Conservation (phyloP, 2,888 invertebrate species). For the Epistrophe grossulariae region DNA sequence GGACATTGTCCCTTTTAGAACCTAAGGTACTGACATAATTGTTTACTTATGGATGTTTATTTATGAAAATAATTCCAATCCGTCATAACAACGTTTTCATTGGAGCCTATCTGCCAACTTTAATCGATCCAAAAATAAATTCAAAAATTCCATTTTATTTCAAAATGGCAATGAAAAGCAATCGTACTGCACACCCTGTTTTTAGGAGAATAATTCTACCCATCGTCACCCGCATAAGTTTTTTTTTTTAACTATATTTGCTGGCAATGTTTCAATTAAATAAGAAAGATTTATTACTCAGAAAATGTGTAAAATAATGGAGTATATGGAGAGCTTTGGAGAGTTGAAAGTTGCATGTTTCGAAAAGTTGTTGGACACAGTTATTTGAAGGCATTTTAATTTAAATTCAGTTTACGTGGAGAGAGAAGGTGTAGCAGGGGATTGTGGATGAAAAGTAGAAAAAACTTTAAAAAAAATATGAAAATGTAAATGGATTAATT, state of each 20-base stretch:
- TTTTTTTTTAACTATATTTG: slow-evolving; percentile 28
- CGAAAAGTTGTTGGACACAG: slow-evolving; percentile 16
- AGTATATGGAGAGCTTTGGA: neutral
- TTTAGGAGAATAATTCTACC: slow-evolving; percentile 8
- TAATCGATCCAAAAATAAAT: too few species aligned
- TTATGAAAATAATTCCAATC: too few species aligned
- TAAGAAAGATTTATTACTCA: slow-evolving; percentile 59
- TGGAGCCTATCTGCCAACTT: too few species aligned
- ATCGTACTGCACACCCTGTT: too few species aligned
- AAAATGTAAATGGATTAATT: neutral
- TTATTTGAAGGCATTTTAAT: slow-evolving; percentile 12
- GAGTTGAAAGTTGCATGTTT: neutral
- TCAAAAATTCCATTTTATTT: too few species aligned
- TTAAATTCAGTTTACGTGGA: neutral
- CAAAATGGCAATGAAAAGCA: too few species aligned
- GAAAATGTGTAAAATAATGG: slow-evolving; percentile 33
- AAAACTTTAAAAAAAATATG: too few species aligned
- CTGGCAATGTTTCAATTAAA: slow-evolving; percentile 71
- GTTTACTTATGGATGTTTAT: too few species aligned
- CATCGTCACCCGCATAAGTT: slow-evolving; percentile 22
- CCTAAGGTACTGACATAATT: too few species aligned
- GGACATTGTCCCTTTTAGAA: too few species aligned
- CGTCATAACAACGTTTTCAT: too few species aligned
- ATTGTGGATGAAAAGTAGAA: neutral
- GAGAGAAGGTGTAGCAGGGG: neutral